Evolutionary conservation across 2,113 vertebrate species (phyloP).

Genomic region (Carlito syrichta): DNA sequence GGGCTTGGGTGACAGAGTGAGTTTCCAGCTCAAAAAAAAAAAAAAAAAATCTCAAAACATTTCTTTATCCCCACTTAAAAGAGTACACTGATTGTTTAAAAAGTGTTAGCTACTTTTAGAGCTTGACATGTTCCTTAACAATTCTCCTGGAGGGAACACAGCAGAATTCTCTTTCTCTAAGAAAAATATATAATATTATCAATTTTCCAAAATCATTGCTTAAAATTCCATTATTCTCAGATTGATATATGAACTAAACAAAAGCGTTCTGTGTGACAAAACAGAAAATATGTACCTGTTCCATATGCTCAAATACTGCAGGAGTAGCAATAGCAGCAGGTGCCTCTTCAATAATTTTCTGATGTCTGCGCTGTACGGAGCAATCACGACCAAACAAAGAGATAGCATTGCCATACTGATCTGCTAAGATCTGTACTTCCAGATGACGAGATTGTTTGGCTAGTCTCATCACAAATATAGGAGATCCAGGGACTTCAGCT

Average conservation of each 20-base stretch:
- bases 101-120: conserved; percentile 34
- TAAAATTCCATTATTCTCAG: conserved; percentile 3
- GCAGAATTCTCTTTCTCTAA: not conserved
- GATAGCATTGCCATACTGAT: conserved; percentile 97
- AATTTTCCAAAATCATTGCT: not conserved
- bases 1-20: too few relatives aligned
- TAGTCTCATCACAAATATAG: conserved; percentile 97
- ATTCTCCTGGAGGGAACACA: not conserved
- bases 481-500: conserved; percentile 95
- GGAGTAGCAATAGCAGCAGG: conserved; percentile 94
- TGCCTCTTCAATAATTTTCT: conserved; percentile 99
- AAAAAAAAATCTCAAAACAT: not conserved
- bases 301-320: conserved; percentile 96
- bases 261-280: not conserved
- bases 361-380: conserved; percentile 96
- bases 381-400: conserved; percentile 98
- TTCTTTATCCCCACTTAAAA: not conserved
- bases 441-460: conserved; percentile 97
- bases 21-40: not conserved
- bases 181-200: conserved; percentile 11
- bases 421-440: conserved; percentile 97
- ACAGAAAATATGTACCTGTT: conserved; percentile 84
- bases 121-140: not conserved
- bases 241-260: not conserved
- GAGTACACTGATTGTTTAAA: not conserved